phyloP scores from a whole-genome alignment of 2,797 vertebrate species.

The Thamnophis elegans region DNA sequence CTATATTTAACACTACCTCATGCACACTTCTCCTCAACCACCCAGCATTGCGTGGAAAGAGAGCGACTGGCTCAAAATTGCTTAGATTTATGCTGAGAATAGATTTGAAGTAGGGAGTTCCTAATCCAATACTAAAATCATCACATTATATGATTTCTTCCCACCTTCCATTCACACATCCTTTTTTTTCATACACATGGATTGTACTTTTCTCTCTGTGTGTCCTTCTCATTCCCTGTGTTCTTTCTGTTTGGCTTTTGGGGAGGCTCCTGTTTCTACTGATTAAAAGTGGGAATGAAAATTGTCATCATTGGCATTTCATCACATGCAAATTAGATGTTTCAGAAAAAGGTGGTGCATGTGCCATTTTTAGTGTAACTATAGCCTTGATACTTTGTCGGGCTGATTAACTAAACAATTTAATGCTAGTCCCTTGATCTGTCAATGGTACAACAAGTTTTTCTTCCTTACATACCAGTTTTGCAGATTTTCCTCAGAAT shows the following conservation, averaged over 20 bases:
- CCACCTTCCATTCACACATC: neutral
- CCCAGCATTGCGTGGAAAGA: neutral
- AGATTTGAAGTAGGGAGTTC: neutral
- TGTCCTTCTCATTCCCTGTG: slow-evolving; percentile 50
- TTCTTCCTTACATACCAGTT: neutral
- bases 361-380: slow-evolving; percentile 69
- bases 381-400: slow-evolving; percentile 63
- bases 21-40: neutral
- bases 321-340: slow-evolving; percentile 52
- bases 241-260: slow-evolving; percentile 68
- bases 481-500: neutral
- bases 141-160: neutral
- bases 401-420: slow-evolving; percentile 61
- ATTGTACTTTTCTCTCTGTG: neutral
- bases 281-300: slow-evolving; percentile 62
- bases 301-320: slow-evolving; percentile 60
- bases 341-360: slow-evolving; percentile 68
- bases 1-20: neutral
- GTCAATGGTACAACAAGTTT: neutral
- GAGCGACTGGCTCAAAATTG: neutral
- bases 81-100: neutral
- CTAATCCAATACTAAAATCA: neutral
- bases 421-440: slow-evolving; percentile 50
- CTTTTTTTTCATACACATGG: neutral
- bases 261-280: slow-evolving; percentile 70